Conservation (phyloP, 2,888 invertebrate species). For the Sicus ferrugineus region DNA sequence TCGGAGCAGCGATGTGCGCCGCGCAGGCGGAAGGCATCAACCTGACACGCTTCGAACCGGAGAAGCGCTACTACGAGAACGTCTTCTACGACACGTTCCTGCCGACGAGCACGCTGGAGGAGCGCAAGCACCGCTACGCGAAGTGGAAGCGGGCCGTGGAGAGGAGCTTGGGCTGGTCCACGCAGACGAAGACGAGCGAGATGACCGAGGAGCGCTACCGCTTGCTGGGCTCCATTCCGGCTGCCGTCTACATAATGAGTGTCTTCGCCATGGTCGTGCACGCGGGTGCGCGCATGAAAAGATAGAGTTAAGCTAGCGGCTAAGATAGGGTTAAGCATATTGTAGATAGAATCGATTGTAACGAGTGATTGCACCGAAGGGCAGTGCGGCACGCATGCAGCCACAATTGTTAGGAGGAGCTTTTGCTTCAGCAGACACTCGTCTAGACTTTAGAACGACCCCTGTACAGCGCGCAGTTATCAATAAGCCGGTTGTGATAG, state of each 20-base stretch:
- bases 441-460: too few relatives aligned
- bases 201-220: slow-evolving; percentile 87
- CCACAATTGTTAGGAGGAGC: not conserved
- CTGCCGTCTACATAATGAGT: slow-evolving; percentile 75
- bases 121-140: slow-evolving; percentile 82
- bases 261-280: slow-evolving; percentile 72
- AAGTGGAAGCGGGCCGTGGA: slow-evolving; percentile 97
- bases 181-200: slow-evolving; percentile 74
- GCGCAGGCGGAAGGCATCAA: slow-evolving; percentile 79
- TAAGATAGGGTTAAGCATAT: not conserved
- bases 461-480: too few relatives aligned
- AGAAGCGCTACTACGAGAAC: slow-evolving; percentile 65
- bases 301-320: slow-evolving; percentile 1
- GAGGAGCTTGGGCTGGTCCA: slow-evolving; percentile 89
- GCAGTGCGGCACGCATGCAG: not conserved
- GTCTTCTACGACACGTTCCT: slow-evolving; percentile 77
- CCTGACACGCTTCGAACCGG: slow-evolving; percentile 73
- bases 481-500: slow-evolving; percentile 20
- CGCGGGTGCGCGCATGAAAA: slow-evolving; percentile 45
- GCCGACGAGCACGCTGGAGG: slow-evolving; percentile 81
- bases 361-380: not conserved
- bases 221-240: slow-evolving; percentile 81
- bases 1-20: slow-evolving; percentile 94
- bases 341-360: not conserved
- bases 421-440: not conserved